Evolutionary conservation across 2,113 vertebrate genomes (phyloP).

Genomic region (Hydrochoerus hydrochaeris): DNA sequence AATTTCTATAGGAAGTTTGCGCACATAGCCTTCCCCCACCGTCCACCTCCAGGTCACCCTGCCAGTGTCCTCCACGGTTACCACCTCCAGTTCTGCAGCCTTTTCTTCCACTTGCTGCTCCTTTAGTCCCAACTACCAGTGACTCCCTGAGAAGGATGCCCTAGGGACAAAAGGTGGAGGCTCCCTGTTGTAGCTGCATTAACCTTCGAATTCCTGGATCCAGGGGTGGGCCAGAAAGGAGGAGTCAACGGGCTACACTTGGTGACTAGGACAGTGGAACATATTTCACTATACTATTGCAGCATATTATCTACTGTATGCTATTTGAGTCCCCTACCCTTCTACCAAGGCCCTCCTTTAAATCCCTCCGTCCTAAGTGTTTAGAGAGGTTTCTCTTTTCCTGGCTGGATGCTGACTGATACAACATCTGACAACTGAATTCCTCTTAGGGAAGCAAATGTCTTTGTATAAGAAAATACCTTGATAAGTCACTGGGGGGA

Average conservation of each 20-base stretch:
- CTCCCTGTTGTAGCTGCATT: neutral
- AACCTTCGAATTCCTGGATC: neutral
- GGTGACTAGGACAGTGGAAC: rapidly evolving
- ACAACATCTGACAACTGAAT: constrained; percentile 24
- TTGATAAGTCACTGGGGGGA: constrained; percentile 35
- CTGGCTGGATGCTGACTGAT: neutral
- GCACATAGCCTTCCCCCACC: neutral
- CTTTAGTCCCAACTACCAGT: neutral
- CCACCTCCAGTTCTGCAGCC: neutral
- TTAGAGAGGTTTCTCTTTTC: neutral
- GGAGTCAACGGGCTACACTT: rapidly evolving
- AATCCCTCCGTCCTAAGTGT: neutral
- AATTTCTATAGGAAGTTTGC: neutral
- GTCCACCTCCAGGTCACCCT: neutral
- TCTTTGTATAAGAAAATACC: constrained; percentile 60
- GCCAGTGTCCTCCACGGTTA: rapidly evolving
- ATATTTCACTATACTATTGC: neutral
- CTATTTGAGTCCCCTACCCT: neutral
- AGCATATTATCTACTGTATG: neutral
- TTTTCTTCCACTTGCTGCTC: neutral
- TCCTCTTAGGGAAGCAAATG: constrained; percentile 27
- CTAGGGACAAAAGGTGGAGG: neutral
- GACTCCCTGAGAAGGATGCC: neutral
- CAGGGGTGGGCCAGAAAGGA: rapidly evolving
- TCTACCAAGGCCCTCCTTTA: neutral